phyloP scores from a whole-genome alignment of 2,888 invertebrate genomes.

The Cheilosia urbana region DNA sequence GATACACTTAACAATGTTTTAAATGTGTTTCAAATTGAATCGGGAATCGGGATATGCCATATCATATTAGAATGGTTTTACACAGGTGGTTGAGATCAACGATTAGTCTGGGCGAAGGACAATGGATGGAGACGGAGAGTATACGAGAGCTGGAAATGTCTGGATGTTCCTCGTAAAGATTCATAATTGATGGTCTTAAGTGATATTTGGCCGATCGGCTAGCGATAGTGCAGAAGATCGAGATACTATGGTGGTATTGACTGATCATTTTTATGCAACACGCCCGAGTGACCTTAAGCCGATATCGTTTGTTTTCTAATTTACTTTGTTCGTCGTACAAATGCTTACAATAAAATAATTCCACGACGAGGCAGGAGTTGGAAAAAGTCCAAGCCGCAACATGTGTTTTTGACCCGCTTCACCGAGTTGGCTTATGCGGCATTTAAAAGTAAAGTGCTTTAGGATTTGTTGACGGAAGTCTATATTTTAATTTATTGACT shows the following conservation, averaged over 20 bases:
- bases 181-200: conserved; percentile 63
- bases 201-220: conserved; percentile 33
- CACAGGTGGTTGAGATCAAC: conserved; percentile 74
- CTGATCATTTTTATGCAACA: too few species aligned
- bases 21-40: conserved; percentile 67
- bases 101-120: conserved; percentile 58
- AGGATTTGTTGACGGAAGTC: too few species aligned
- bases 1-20: conserved; percentile 58
- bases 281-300: not conserved
- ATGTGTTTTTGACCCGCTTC: too few species aligned
- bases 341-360: too few species aligned
- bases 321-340: too few species aligned
- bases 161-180: conserved; percentile 58
- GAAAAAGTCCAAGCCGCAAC: too few species aligned
- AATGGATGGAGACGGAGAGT: conserved; percentile 39
- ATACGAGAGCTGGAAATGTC: conserved; percentile 22
- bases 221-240: conserved; percentile 35
- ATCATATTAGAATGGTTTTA: conserved; percentile 67
- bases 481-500: too few species aligned
- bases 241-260: not conserved
- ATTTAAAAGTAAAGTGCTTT: too few species aligned
- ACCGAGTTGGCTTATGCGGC: too few species aligned
- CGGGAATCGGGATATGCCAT: conserved; percentile 44
- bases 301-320: too few species aligned
- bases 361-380: too few species aligned